These are phyloP conservation scores for Coleophora flavipennella DNA, from an alignment of 2,888 invertebrate species.

Conservation along the genomic window DNA sequence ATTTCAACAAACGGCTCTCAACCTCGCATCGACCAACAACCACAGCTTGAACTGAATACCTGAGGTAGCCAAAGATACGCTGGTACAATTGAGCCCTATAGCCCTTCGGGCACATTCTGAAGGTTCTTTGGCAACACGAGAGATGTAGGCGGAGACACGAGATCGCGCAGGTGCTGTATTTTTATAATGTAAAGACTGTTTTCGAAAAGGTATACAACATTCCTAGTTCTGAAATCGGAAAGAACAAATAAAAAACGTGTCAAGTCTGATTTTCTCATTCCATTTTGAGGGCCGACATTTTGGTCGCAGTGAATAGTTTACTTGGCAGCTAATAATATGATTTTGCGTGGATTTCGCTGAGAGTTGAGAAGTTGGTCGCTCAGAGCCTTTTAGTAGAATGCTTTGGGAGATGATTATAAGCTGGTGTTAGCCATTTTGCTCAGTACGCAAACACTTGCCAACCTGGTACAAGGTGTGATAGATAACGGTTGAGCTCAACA, in stretches of 20 bases:
- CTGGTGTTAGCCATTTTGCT: neutral
- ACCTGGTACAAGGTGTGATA: conserved; percentile 53
- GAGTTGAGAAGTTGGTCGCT: neutral
- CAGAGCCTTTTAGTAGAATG: neutral
- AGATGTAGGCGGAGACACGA: conserved; percentile 82
- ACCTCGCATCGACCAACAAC: conserved; percentile 52
- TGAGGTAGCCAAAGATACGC: conserved; percentile 57
- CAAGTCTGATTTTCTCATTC: conserved; percentile 33
- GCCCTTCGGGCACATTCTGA: conserved; percentile 57
- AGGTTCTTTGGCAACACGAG: conserved; percentile 83
- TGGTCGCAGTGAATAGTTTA: neutral
- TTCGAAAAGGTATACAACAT: neutral
- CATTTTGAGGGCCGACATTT: conserved; percentile 20
- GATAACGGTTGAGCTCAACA: conserved; percentile 59
- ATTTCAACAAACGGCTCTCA: conserved; percentile 75
- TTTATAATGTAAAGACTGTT: conserved; percentile 73
- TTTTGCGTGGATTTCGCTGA: neutral
- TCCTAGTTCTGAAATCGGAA: conserved; percentile 5
- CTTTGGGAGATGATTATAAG: neutral
- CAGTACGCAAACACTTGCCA: conserved; percentile 35
- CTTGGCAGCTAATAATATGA: conserved; percentile 1
- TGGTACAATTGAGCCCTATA: conserved; percentile 54
- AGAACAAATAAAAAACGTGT: conserved; percentile 19
- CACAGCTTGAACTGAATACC: conserved; percentile 59
- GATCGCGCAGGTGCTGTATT: conserved; percentile 81